Evolutionary conservation across 2,113 vertebrate genomes (phyloP).

Genomic region (Petrocephalus zakoni): DNA sequence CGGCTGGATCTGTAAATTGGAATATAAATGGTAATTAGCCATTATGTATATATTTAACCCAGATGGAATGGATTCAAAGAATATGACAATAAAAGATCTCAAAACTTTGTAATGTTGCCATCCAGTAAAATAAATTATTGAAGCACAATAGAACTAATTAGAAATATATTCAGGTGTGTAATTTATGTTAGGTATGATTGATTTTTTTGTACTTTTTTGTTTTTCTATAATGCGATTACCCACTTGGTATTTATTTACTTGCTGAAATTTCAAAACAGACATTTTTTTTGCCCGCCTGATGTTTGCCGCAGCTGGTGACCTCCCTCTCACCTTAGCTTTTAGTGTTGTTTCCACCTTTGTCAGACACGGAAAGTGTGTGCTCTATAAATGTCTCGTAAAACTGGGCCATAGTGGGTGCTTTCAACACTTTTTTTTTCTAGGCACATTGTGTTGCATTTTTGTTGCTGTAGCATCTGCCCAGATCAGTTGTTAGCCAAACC

Average conservation of each 20-base stretch:
- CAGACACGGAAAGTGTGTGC: not conserved
- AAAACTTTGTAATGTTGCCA: not conserved
- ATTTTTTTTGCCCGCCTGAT: not conserved
- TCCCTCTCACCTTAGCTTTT: slow-evolving; percentile 1
- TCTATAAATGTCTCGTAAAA: slow-evolving; percentile 15
- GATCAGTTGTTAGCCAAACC: not conserved
- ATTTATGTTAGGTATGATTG: not conserved
- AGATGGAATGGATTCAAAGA: not conserved
- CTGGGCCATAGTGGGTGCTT: not conserved
- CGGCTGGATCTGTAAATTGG: not conserved
- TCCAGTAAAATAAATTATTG: not conserved
- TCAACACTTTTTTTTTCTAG: not conserved
- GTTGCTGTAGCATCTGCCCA: not conserved
- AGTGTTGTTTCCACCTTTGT: not conserved
- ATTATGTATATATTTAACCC: not conserved
- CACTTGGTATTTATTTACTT: not conserved
- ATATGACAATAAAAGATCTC: not conserved
- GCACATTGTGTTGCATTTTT: too few species aligned
- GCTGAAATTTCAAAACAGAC: not conserved
- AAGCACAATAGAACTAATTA: not conserved
- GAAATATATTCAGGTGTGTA: not conserved
- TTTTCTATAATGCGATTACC: not conserved
- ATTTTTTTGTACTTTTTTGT: not conserved
- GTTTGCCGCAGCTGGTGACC: not conserved
- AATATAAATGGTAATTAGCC: slow-evolving; percentile 1